Conservation (phyloP, 2,113 vertebrate genomes). For the Xenopus laevis region DNA sequence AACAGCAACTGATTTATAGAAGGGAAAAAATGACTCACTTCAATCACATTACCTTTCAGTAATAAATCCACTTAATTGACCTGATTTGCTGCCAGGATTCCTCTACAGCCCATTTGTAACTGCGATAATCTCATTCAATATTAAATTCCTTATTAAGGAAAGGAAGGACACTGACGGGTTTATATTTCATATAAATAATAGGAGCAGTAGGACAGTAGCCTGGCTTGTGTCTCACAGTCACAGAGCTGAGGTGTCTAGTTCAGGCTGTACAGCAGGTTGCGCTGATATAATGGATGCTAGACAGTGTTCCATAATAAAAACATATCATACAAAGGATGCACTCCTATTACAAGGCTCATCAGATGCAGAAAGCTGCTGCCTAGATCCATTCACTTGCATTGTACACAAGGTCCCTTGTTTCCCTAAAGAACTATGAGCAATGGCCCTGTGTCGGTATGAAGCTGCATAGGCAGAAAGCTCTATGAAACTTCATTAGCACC, state of each 20-base stretch:
- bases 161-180: conserved; percentile 5
- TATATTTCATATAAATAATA: conserved; percentile 21
- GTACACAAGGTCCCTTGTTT: not conserved
- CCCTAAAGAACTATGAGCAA: conserved; percentile 5
- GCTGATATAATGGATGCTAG: conserved; percentile 8
- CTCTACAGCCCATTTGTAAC: conserved; percentile 18
- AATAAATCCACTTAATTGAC: conserved; percentile 14
- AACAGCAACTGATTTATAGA: conserved; percentile 17
- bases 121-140: conserved; percentile 36
- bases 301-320: conserved; percentile 1
- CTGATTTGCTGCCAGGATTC: conserved; percentile 9
- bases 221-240: not conserved
- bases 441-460: conserved; percentile 15
- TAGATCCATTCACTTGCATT: not conserved
- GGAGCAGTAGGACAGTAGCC: not conserved
- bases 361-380: conserved; percentile 7
- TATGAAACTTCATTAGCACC: conserved; percentile 21
- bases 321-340: conserved; percentile 4
- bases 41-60: not conserved
- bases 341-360: conserved; percentile 33
- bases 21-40: conserved; percentile 11
- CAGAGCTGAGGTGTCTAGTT: not conserved
- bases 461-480: conserved; percentile 17
- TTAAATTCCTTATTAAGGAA: conserved; percentile 32
- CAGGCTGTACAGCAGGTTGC: not conserved